A percentile compares a stretch with the other conserved stretches of the same genome.
These are phyloP conservation scores for Lutraria rhynchaena DNA, from an alignment of 1,140 invertebrate species.

Conservation along the genomic window DNA sequence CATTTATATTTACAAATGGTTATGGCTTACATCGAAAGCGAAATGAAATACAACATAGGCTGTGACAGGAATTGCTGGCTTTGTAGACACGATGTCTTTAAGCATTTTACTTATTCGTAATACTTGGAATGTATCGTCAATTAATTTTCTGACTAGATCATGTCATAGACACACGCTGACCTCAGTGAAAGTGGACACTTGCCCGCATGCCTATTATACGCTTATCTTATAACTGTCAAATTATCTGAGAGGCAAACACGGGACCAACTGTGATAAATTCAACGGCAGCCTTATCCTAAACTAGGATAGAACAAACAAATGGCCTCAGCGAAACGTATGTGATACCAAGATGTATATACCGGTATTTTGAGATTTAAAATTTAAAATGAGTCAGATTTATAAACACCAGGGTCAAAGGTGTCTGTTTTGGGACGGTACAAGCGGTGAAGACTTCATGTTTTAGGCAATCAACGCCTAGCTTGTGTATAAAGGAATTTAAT, in stretches of 20 bases:
- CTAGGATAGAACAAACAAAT: constrained; percentile 59
- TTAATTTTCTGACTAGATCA: no score
- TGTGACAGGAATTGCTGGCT: no score
- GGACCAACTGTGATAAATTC: constrained; percentile 37
- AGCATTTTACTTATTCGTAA: no score
- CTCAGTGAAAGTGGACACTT: constrained; percentile 34
- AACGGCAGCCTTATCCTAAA: not conserved
- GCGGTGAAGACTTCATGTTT: constrained; percentile 39
- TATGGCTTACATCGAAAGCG: no score
- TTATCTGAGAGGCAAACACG: constrained; percentile 50
- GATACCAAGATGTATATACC: constrained; percentile 14
- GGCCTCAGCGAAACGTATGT: constrained; percentile 11
- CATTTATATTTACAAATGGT: no score
- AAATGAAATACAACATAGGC: no score
- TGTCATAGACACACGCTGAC: constrained; percentile 38
- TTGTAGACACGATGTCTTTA: no score
- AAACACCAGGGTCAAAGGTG: constrained; percentile 56
- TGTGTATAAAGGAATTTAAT: constrained; percentile 50
- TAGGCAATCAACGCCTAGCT: constrained; percentile 35
- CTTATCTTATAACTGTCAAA: constrained; percentile 57
- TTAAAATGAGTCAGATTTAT: constrained; percentile 56
- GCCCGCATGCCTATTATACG: constrained; percentile 49
- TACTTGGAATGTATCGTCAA: no score
- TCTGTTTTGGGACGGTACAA: constrained; percentile 48
- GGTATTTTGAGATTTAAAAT: constrained; percentile 57